Conservation (phyloP, 2,797 vertebrate genomes). For the Acanthurus leucopareius region DNA sequence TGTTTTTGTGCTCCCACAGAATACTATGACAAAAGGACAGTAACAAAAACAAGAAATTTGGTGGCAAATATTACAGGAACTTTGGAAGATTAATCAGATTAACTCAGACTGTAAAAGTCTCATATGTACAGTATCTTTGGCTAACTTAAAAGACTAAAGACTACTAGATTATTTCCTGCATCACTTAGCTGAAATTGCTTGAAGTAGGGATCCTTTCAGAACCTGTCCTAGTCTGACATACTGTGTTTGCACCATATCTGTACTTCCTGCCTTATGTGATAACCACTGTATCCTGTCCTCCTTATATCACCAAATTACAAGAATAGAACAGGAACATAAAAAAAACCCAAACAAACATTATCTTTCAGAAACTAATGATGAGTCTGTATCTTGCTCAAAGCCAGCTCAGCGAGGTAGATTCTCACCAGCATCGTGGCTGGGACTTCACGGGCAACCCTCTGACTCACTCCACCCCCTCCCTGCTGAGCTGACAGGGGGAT, state of each 20-base stretch:
- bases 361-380: too few relatives aligned
- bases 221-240: too few relatives aligned
- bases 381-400: background rate
- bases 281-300: background rate
- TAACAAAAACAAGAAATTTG: background rate
- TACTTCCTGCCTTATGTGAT: background rate
- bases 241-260: background rate
- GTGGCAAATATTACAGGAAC: background rate
- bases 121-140: background rate
- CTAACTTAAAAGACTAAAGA: background rate
- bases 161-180: background rate
- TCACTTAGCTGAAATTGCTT: background rate
- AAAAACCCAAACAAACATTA: background rate
- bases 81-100: background rate
- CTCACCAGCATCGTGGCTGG: constrained; percentile 23
- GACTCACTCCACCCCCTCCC: constrained; percentile 57
- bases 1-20: background rate
- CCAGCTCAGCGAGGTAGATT: constrained; percentile 20
- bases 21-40: background rate
- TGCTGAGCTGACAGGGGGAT: constrained; percentile 35
- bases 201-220: background rate
- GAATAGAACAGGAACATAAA: background rate
- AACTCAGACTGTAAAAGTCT: background rate
- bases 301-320: background rate
- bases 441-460: constrained; percentile 61